Base-by-base conservation (phyloP, 2,113 vertebrate genomes). In the Charadrius vociferus region DNA sequence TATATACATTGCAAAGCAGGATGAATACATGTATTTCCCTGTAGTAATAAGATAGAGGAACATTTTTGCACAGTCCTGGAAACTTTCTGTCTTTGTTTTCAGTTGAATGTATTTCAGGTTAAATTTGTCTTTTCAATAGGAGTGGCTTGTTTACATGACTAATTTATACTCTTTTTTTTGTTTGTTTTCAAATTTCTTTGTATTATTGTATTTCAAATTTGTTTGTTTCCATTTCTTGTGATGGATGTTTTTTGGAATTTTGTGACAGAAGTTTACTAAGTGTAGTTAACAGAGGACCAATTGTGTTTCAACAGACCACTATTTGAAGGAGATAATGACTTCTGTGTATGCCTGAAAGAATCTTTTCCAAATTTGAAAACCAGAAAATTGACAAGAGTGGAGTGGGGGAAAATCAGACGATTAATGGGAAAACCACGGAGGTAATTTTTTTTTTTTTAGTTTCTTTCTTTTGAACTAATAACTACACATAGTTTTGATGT, bases 271-370 rank as follows among this genome's bases (percentile, higher is more conserved):
- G 52, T 94, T 87, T 94, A 43, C 20, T 11, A 67, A 63, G 14
- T 59, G 22, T 86, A 37, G 32, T 72, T 96, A 91, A 94, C 39
- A 66, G 77, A 95, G 78, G 49, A 52, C 20, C 18, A 92, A 88
- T 92, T 98, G 15, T 98, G 15, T 97, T 97, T 97, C 94, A 94
- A 95, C 97, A 99, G 99, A 88, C 99, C 99, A 8, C 98, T 99
- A 73, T 99, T 99, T 98, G 99, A 99, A 97, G 99, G 99, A 10
- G 99, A 99, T 98, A 99, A 99, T 98, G 99, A 99, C 93, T 99
- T 99, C 98, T 99, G 99, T 97, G 98, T 99, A 65, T 99, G 99
- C 97, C 98, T 99, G 93, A 99, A 99, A 96, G 99, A 99, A 94
- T 99, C 99, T 94, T 99, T 99, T 91, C 99, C 99, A 89, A 99